Evolutionary conservation across 2,113 vertebrate species (phyloP).

Genomic region (Gopherus flavomarginatus): DNA sequence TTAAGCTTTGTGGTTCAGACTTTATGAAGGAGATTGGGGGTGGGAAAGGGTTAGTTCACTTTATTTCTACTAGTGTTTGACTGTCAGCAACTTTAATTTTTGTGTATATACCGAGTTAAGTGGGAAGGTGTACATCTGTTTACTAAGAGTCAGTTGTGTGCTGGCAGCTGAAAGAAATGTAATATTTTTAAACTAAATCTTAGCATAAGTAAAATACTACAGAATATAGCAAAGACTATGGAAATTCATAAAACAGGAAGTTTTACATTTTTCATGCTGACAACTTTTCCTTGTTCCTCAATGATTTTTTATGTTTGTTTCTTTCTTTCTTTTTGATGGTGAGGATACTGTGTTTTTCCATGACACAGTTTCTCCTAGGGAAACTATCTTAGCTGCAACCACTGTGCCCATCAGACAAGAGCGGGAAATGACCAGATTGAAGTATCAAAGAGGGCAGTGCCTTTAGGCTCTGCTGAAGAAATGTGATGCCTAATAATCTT

Average conservation of each 20-base stretch:
- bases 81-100: neutral
- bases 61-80: neutral
- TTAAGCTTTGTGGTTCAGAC: neutral
- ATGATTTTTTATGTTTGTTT: neutral
- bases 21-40: neutral
- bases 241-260: neutral
- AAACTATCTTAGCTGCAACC: neutral
- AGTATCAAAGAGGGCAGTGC: slow-evolving; percentile 17
- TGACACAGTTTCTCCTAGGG: neutral
- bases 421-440: slow-evolving; percentile 8
- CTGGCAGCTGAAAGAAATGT: neutral
- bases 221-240: neutral
- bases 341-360: neutral
- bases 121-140: neutral
- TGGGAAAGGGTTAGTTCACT: neutral
- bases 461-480: neutral
- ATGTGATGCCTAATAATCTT: neutral
- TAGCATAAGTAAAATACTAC: neutral
- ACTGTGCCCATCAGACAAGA: slow-evolving; percentile 7
- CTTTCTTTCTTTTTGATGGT: neutral
- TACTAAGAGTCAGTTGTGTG: neutral
- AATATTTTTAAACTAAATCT: neutral
- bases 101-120: neutral
- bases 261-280: neutral
- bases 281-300: neutral